Base-by-base conservation (phyloP, 1,140 invertebrate species). In the Kradibia gibbosae region DNA sequence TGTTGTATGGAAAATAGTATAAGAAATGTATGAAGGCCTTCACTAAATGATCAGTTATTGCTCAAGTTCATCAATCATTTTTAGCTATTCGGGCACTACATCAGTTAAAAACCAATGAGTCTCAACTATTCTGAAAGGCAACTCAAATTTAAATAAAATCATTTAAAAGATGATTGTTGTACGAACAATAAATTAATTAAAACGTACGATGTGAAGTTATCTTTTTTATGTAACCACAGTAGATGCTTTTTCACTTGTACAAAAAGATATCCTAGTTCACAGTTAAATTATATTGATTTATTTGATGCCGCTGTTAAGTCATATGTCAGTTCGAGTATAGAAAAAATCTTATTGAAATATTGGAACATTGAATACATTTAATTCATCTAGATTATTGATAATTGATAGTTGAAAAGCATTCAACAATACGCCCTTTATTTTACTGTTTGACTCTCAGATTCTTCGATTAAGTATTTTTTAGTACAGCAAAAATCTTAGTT, bases 21-120 rank as follows among this genome's bases (percentile, higher is more conserved):
- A 65, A 65, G 3, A 65, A 65, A 28, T 34, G 62, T 36, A 34
- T 25, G 62, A 65, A 65, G 62, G 62, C 7, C 11, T 20, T 3
- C 34, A 65, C 31, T 65, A 65, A 65, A 65, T 65, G 62, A 17
- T 36, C 31, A 65, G 20, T 62, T 62, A 34, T 62, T 34, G 60
- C 34, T 34, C 3, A 31, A 31, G 45, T 48, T 48, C n/a, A 48
- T 48, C 45, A 48, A 7, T 48, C 7, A 48, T 34, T 65, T 65
- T 36, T 2, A 65, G 31, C n/a, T 65, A 8, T 34, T 15, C 34
- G 17, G 36, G 11, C 17, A 31, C 36, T 65, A 34, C 31, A 65
- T 65, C 31, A 65, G 36, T 36, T 65, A 36, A 65, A 8, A 4
- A 36, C 17, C 31, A 65, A 65, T 36, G 62, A 65, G 11, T 15